Evolutionary conservation across 2,797 vertebrate genomes (phyloP).

Genomic region (Neoniphon sammara): DNA sequence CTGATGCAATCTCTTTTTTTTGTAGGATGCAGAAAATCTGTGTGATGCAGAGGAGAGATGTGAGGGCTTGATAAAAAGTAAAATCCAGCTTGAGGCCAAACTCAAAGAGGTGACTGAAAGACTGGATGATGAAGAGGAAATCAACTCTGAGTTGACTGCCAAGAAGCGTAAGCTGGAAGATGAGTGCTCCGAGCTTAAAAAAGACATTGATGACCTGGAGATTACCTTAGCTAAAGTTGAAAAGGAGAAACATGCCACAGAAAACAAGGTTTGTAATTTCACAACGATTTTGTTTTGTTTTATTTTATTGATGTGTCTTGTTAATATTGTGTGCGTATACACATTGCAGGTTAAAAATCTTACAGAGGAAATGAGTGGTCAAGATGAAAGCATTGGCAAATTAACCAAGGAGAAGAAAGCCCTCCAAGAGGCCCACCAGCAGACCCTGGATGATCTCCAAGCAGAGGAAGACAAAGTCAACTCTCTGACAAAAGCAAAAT

Average conservation of each 20-base stretch:
- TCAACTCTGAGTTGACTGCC: slow-evolving; percentile 84
- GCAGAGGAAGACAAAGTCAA: slow-evolving; percentile 90
- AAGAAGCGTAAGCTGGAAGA: slow-evolving; percentile 85
- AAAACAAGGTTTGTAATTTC: slow-evolving; percentile 66
- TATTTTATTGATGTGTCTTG: neutral
- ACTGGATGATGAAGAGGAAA: slow-evolving; percentile 88
- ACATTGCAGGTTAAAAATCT: slow-evolving; percentile 86
- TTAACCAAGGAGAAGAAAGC: slow-evolving; percentile 83
- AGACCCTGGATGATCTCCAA: slow-evolving; percentile 85
- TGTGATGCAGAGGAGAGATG: slow-evolving; percentile 72
- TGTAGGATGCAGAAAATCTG: slow-evolving; percentile 77
- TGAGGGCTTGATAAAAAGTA: slow-evolving; percentile 74
- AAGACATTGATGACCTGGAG: slow-evolving; percentile 76
- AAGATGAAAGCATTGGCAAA: slow-evolving; percentile 84
- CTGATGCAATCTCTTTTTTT: neutral
- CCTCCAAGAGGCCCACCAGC: slow-evolving; percentile 84
- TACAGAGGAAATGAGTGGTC: slow-evolving; percentile 83
- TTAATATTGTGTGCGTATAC: neutral
- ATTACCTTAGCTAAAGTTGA: slow-evolving; percentile 75
- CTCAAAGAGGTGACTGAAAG: slow-evolving; percentile 87
- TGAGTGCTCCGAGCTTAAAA: slow-evolving; percentile 74
- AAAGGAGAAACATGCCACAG: slow-evolving; percentile 77
- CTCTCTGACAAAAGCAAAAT: slow-evolving; percentile 84
- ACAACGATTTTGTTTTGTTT: neutral
- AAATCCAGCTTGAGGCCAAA: slow-evolving; percentile 88